A percentile compares a stretch with the other conserved stretches of the same genome.
Conservation (phyloP, 2,113 vertebrate genomes). For the Thinocorus orbignyianus region DNA sequence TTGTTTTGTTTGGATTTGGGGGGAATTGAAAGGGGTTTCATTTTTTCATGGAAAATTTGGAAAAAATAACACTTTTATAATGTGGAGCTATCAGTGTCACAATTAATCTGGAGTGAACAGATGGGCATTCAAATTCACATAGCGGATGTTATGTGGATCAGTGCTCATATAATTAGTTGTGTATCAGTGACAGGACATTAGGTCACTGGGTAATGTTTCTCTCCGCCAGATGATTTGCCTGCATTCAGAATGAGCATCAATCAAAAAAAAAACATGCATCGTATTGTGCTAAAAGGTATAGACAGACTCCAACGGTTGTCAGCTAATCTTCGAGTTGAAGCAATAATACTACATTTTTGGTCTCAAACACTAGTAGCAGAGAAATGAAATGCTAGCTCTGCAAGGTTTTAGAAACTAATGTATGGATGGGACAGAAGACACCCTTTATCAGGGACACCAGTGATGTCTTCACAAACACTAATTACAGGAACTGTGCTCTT, state of each 20-base stretch:
- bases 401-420: not conserved
- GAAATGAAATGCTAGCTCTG: not conserved
- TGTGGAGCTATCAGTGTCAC: conserved; percentile 29
- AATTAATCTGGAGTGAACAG: conserved; percentile 60
- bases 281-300: not conserved
- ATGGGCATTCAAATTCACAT: conserved; percentile 64
- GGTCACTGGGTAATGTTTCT: conserved; percentile 45
- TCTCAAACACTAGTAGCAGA: not conserved
- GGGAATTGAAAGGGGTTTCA: not conserved
- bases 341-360: not conserved
- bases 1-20: not conserved
- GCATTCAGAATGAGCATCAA: conserved; percentile 29
- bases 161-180: conserved; percentile 49
- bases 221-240: not conserved
- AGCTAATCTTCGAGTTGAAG: not conserved
- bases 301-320: not conserved
- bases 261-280: not conserved
- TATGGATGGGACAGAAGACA: not conserved
- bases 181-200: conserved; percentile 59
- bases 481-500: not conserved
- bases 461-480: not conserved
- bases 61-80: not conserved
- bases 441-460: not conserved
- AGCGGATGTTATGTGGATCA: conserved; percentile 52
- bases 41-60: not conserved